These are phyloP conservation scores for Ischnura elegans DNA, from an alignment of 2,888 invertebrate genomes.

Conservation along the genomic window DNA sequence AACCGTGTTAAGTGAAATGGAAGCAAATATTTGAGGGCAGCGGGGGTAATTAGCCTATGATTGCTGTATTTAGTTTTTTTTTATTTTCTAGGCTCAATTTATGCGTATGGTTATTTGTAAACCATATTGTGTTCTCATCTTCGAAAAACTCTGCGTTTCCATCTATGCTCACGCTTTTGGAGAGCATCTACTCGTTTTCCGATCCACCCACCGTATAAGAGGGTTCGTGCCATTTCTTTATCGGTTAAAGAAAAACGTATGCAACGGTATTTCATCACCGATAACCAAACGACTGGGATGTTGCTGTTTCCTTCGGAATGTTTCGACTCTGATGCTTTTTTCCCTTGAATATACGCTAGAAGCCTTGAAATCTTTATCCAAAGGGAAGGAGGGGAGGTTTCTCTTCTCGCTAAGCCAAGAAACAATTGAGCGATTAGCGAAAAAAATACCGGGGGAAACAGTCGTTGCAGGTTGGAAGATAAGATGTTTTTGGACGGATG, in stretches of 20 bases:
- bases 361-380: slow-evolving; percentile 1
- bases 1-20: no score
- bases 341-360: background rate
- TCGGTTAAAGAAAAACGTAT: background rate
- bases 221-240: background rate
- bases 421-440: slow-evolving; percentile 31
- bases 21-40: no score
- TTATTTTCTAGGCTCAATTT: no score
- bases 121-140: no score
- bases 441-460: background rate
- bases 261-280: background rate
- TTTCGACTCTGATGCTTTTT: background rate
- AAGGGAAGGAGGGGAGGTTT: background rate
- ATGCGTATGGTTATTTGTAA: no score
- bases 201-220: background rate
- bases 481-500: background rate
- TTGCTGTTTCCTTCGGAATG: background rate
- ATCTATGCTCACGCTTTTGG: no score
- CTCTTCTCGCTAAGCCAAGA: background rate
- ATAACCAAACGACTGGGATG: background rate
- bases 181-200: no score
- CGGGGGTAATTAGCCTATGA: no score
- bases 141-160: no score
- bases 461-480: background rate
- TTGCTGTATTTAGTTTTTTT: no score